Conservation (phyloP, 2,113 vertebrate genomes). For the Lethenteron reissneri region DNA sequence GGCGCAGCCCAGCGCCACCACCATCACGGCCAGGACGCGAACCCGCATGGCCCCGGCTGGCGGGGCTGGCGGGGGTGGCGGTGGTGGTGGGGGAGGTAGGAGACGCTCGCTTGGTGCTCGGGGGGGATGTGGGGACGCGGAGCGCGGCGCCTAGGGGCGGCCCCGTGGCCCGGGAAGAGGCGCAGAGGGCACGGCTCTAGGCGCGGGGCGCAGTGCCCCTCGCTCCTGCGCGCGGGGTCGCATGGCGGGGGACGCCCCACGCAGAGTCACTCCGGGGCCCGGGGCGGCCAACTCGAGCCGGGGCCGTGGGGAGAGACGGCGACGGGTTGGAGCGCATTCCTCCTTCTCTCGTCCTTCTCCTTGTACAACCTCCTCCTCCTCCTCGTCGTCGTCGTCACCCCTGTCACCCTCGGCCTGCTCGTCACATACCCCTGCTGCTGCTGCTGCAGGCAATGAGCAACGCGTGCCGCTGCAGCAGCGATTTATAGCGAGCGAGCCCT, state of each 20-base stretch:
- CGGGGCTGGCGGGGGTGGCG: conserved; percentile 13
- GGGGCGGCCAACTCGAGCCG: conserved; percentile 7
- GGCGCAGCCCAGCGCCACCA: neutral
- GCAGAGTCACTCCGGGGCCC: conserved; percentile 14
- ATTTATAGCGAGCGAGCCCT: no score
- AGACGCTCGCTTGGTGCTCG: conserved; percentile 11
- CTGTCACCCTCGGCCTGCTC: neutral
- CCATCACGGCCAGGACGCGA: neutral
- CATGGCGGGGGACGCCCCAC: conserved; percentile 2
- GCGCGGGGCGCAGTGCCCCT: conserved; percentile 10
- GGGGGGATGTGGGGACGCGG: conserved; percentile 11
- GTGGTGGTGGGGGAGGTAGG: conserved; percentile 8
- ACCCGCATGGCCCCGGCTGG: conserved; percentile 11
- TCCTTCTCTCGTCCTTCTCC: no score
- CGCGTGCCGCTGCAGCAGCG: no score
- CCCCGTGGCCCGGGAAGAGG: no score
- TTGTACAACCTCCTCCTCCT: no score
- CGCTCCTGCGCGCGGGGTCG: neutral
- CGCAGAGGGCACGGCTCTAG: conserved; percentile 8
- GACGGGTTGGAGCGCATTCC: no score
- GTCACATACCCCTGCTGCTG: no score
- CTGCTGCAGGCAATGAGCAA: no score
- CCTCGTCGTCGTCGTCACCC: neutral
- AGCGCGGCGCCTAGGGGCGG: neutral
- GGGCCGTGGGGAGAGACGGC: no score